Base-by-base conservation (phyloP, 2,113 vertebrate species). In the Xyliphius kryptos region DNA sequence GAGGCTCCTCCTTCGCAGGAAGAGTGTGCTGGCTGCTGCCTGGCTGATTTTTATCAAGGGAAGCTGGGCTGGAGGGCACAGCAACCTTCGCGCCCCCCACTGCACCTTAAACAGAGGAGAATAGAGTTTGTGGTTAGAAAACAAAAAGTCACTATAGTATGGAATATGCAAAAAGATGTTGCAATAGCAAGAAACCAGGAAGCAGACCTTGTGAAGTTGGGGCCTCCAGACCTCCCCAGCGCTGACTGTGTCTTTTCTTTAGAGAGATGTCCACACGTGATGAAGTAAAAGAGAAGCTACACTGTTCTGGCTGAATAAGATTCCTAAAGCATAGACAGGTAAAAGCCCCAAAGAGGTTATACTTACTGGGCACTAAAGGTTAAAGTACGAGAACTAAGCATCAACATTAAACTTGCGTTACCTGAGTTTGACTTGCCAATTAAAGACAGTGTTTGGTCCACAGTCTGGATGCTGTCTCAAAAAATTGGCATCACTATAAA, bases 41-140 rank as follows among this genome's bases (percentile, higher is more conserved):
- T 0, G 93, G 89, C 69, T 92, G 90, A 57, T 85, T 84, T 71
- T 94, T 89, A 56, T 97, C 95, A 75, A 96, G 82, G 73, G 93
- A 90, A 44, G 90, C 84, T 77, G 94, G 92, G 74, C 90, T 88
- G 77, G 94, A 92, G 80, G 94, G 87, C 87, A 97, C 87, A 71
- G 94, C 96, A 22, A 99, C 95, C 81, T 98, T 99, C 82, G 96
- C 96, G 76, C 96, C 96, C 88, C 95, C 93, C 95, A 99, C 96
- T 99, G 96, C 96, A 98, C 96, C 96, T 99, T 99, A 89, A 97
- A 96, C 89, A 97, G 85, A 88, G 89, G 89, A 91, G 76, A 85
- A 84, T 75, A 70, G 64, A 76, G 89, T 87, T 89, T 93, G 89
- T 89, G 92, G 89, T 97, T 90, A 97, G 91, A 89, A 91, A 81